A percentile compares a stretch with the other conserved stretches of the same genome.
Conservation (phyloP, 2,888 invertebrate species). For the Thysanoteuthis rhombus region DNA sequence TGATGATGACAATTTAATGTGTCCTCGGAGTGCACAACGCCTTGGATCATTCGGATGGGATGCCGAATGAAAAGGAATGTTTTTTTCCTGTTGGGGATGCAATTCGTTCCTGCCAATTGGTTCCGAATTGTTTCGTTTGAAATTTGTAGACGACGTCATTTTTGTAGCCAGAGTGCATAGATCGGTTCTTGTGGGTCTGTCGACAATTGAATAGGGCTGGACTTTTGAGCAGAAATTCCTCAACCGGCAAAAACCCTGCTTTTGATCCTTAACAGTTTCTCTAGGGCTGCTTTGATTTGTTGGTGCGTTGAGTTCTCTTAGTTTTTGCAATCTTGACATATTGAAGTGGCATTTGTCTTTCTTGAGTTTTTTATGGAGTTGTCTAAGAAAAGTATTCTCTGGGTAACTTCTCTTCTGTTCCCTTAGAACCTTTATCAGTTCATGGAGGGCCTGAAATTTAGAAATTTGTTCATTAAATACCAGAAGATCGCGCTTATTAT, state of each 20-base stretch:
- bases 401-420: neutral
- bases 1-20: neutral
- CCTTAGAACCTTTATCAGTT: neutral
- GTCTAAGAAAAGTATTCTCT: neutral
- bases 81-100: neutral
- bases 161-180: neutral
- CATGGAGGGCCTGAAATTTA: neutral
- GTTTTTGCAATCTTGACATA: neutral
- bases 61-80: neutral
- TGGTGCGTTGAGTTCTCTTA: neutral
- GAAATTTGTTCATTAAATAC: neutral
- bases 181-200: neutral
- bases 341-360: neutral
- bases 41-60: neutral
- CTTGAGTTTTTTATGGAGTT: neutral
- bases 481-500: neutral
- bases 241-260: neutral
- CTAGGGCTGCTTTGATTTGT: neutral
- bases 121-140: neutral
- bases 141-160: neutral
- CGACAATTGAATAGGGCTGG: neutral
- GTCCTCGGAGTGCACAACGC: neutral
- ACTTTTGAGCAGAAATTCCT: neutral
- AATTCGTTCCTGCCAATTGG: neutral
- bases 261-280: neutral